Conservation (phyloP, 2,888 invertebrate genomes). For the Xestia ashworthii region DNA sequence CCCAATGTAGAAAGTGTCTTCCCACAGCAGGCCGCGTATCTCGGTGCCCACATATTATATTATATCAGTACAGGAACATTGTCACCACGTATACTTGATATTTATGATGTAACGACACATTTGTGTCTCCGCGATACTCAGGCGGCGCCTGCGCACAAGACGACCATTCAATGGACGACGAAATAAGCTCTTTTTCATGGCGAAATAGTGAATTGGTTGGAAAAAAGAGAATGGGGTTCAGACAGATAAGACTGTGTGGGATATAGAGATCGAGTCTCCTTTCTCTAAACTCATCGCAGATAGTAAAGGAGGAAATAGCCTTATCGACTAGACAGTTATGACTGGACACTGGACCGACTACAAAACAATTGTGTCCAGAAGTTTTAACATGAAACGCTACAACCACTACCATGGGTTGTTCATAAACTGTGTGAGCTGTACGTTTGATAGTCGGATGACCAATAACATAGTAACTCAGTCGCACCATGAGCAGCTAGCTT, state of each 20-base stretch:
- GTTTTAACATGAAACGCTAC: background rate
- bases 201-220: background rate
- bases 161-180: background rate
- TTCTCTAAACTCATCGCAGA: background rate
- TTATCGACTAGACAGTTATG: background rate
- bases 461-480: background rate
- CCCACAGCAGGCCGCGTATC: conserved; percentile 8
- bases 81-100: conserved; percentile 27
- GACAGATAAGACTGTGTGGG: background rate
- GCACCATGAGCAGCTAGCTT: conserved; percentile 10
- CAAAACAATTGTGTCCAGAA: background rate
- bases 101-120: conserved; percentile 43
- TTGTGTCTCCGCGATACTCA: background rate
- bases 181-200: background rate
- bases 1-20: background rate
- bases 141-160: conserved; percentile 4
- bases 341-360: background rate
- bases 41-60: conserved; percentile 21
- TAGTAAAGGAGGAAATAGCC: background rate
- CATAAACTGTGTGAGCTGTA: background rate
- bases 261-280: background rate
- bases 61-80: conserved; percentile 31
- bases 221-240: background rate
- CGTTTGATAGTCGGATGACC: background rate
- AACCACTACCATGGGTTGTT: too few species aligned